phyloP scores from a whole-genome alignment of 2,888 invertebrate genomes.

The Cistogaster globosa region DNA sequence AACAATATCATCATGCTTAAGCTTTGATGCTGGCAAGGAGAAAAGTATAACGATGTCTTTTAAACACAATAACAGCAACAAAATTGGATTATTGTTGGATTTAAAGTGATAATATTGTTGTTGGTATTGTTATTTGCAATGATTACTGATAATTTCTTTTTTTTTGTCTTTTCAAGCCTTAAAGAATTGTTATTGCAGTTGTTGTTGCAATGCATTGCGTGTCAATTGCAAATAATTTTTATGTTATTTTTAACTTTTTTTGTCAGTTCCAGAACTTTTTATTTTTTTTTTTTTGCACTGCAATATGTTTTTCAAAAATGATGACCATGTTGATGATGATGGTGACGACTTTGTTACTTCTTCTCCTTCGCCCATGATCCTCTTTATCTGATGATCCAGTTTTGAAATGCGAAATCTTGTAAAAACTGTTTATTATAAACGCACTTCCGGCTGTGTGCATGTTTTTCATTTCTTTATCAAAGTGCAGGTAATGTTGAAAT shows the following conservation, averaged over 20 bases:
- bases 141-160: background rate
- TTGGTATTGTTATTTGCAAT: conserved; percentile 14
- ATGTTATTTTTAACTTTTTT: conserved; percentile 45
- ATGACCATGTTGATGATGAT: conserved; percentile 57
- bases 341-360: conserved; percentile 56
- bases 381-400: conserved; percentile 70
- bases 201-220: conserved; percentile 64
- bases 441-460: conserved; percentile 73
- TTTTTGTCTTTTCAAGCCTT: background rate
- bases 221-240: conserved; percentile 71
- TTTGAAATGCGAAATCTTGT: conserved; percentile 71
- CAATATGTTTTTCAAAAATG: conserved; percentile 60
- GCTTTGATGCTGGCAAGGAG: conserved; percentile 63
- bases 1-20: conserved; percentile 67
- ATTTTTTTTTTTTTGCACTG: conserved; percentile 16
- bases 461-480: conserved; percentile 44
- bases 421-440: conserved; percentile 73
- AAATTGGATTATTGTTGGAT: conserved; percentile 47
- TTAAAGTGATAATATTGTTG: conserved; percentile 35
- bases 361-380: conserved; percentile 27
- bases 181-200: conserved; percentile 32
- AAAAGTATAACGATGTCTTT: conserved; percentile 42
- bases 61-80: conserved; percentile 21
- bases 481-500: conserved; percentile 33
- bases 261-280: conserved; percentile 42